Evolutionary conservation across 2,888 invertebrate genomes (phyloP).

Genomic region (Eudasyphora cyanicolor): DNA sequence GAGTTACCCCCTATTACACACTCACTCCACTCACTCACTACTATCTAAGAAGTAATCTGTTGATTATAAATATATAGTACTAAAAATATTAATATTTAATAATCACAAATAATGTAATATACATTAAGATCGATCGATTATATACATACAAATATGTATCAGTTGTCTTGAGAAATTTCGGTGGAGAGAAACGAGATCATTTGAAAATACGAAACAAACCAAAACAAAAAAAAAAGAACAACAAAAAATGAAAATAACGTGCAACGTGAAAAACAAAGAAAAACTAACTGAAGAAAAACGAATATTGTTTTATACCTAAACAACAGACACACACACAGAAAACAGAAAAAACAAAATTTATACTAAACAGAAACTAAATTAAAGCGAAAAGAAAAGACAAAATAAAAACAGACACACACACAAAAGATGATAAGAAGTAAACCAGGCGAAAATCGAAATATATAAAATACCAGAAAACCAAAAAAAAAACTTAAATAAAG

Average conservation of each 20-base stretch:
- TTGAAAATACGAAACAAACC: not conserved
- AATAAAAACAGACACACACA: not conserved
- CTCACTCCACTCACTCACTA: not conserved
- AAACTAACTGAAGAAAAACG: not conserved
- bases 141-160: too few species aligned
- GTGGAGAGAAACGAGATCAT: too few species aligned
- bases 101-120: not conserved
- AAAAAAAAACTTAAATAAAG: constrained; percentile 9
- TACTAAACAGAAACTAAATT: not conserved
- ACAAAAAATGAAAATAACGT: not conserved
- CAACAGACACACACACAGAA: too few species aligned
- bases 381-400: not conserved
- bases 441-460: not conserved
- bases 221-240: not conserved
- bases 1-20: not conserved
- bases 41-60: too few species aligned
- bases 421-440: not conserved
- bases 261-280: not conserved
- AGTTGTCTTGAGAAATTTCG: too few species aligned
- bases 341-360: constrained; percentile 5
- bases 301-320: constrained; percentile 13
- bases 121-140: not conserved
- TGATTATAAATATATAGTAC: not conserved
- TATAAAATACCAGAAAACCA: too few species aligned
- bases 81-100: not conserved